These are phyloP conservation scores for Solen grandis DNA, from an alignment of 1,140 invertebrate genomes.

Conservation along the genomic window DNA sequence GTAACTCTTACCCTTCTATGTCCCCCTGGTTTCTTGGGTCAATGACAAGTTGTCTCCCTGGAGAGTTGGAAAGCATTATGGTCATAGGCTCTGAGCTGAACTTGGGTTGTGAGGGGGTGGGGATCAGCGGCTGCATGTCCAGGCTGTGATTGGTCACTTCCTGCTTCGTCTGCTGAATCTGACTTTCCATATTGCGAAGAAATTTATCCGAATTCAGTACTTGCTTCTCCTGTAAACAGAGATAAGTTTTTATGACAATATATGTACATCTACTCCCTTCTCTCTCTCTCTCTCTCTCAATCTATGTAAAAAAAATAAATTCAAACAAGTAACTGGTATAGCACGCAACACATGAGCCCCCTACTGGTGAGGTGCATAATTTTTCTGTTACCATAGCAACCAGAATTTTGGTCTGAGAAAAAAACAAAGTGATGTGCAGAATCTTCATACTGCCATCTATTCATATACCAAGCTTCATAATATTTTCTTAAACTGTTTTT, in stretches of 20 bases:
- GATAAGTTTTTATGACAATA: slow-evolving; percentile 57
- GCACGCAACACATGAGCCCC: too few species aligned
- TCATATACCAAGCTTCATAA: too few species aligned
- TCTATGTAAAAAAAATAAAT: too few species aligned
- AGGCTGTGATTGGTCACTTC: slow-evolving; percentile 36
- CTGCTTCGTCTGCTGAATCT: slow-evolving; percentile 37
- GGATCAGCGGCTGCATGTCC: slow-evolving; percentile 27
- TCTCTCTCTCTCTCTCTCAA: slow-evolving; percentile 57
- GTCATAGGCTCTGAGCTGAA: slow-evolving; percentile 81
- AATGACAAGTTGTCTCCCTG: slow-evolving; percentile 63
- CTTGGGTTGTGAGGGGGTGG: slow-evolving; percentile 32
- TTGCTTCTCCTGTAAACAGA: slow-evolving; percentile 23
- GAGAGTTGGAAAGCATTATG: slow-evolving; percentile 22
- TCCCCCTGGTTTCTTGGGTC: slow-evolving; percentile 70
- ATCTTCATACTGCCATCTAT: too few species aligned
- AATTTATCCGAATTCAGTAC: slow-evolving; percentile 46
- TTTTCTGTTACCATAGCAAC: too few species aligned
- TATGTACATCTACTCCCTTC: slow-evolving; percentile 49
- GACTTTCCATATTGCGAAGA: slow-evolving; percentile 37
- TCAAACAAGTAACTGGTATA: too few species aligned
- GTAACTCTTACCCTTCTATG: too few species aligned
- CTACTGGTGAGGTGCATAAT: too few species aligned
- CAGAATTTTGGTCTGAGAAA: too few species aligned
- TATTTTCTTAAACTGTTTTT: too few species aligned
- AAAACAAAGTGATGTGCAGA: too few species aligned